Percentiles rank a stretch among this genome's conserved stretches.
These are phyloP conservation scores for Catharus ustulatus DNA, from an alignment of 2,797 vertebrate species.

Conservation along the genomic window DNA sequence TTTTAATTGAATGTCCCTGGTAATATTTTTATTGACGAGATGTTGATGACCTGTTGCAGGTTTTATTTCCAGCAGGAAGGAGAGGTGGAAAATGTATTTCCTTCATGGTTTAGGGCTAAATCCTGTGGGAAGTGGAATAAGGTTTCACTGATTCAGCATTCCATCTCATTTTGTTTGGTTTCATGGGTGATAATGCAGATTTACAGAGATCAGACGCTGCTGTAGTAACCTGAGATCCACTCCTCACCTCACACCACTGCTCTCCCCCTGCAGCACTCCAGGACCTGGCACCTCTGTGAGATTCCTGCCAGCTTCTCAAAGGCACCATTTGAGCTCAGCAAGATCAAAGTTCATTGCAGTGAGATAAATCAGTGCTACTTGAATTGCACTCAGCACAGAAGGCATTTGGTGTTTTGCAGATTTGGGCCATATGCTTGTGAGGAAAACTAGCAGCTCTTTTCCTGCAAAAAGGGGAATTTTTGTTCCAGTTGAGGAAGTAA, in stretches of 20 bases:
- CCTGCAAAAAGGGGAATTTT: background rate
- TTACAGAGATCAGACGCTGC: background rate
- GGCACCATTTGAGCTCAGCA: background rate
- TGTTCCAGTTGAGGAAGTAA: background rate
- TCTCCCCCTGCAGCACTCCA: background rate
- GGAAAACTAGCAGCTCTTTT: background rate
- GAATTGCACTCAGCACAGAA: background rate
- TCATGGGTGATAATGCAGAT: background rate
- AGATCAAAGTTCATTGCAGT: background rate
- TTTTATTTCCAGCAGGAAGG: background rate
- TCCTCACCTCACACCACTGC: background rate
- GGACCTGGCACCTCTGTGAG: background rate
- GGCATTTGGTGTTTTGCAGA: background rate
- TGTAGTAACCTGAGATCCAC: background rate
- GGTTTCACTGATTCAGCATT: background rate
- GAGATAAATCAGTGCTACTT: background rate
- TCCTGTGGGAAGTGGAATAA: background rate
- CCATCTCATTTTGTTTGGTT: background rate
- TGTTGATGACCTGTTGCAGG: background rate
- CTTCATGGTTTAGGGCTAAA: background rate
- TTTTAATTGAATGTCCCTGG: background rate
- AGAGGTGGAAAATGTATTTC: background rate
- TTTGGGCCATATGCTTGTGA: background rate
- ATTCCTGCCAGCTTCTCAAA: background rate
- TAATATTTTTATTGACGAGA: background rate